Percentiles rank a stretch among this genome's conserved stretches.
Conservation (phyloP, 2,797 vertebrate species). For the Catostomus latipinnis region DNA sequence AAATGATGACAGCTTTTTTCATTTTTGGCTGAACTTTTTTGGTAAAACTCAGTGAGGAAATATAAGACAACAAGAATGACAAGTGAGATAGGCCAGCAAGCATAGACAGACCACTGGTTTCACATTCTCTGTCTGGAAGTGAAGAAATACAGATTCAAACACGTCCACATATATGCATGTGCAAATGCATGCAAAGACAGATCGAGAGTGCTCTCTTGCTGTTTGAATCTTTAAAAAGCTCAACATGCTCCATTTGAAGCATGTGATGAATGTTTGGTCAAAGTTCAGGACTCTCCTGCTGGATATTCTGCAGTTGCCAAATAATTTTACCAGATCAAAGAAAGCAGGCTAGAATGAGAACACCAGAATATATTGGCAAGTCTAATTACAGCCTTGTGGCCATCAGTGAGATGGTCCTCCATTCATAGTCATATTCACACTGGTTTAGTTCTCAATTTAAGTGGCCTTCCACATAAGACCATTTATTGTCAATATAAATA, state of each 20-base stretch:
- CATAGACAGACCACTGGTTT: background rate
- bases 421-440: background rate
- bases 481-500: too few relatives aligned
- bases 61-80: too few relatives aligned
- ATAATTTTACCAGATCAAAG: constrained; percentile 76
- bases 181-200: constrained; percentile 26
- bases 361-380: constrained; percentile 12
- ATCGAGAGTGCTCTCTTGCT: constrained; percentile 47
- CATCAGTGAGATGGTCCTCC: background rate
- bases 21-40: too few relatives aligned
- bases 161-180: too few relatives aligned
- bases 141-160: background rate
- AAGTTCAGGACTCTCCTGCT: constrained; percentile 71
- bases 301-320: constrained; percentile 72
- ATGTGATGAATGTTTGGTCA: constrained; percentile 75
- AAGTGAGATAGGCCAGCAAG: too few relatives aligned
- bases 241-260: constrained; percentile 59
- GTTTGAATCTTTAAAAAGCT: constrained; percentile 49
- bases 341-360: constrained; percentile 5
- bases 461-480: background rate
- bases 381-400: constrained; percentile 8
- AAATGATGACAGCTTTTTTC: too few relatives aligned
- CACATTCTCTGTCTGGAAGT: background rate
- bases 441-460: background rate
- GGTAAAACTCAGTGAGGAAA: too few relatives aligned